Evolutionary conservation across 64 coral and sea anemone genomes (phyloP).

Genomic region (Montipora sp.): DNA sequence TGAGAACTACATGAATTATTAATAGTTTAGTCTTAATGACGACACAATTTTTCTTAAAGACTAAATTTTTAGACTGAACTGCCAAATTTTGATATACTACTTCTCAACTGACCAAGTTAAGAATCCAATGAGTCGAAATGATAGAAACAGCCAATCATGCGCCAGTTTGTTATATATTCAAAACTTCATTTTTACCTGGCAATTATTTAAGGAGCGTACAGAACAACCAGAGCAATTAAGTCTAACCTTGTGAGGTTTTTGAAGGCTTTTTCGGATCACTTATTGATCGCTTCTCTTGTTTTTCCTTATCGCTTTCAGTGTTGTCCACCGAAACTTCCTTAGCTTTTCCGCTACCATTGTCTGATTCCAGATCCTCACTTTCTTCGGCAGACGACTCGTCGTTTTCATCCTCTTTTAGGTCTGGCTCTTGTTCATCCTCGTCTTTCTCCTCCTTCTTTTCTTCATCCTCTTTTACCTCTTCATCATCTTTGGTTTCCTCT

Average conservation of each 20-base stretch:
- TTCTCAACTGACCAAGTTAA: background rate
- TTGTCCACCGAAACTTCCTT: slow-evolving; percentile 35
- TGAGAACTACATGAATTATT: slow-evolving; percentile 20
- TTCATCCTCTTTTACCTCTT: slow-evolving; percentile 15
- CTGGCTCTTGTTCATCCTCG: slow-evolving; percentile 52
- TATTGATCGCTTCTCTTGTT: slow-evolving; percentile 40
- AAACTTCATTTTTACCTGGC: background rate
- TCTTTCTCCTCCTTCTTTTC: slow-evolving; percentile 32
- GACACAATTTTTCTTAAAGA: background rate
- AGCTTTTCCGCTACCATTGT: slow-evolving; percentile 36
- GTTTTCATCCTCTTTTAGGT: slow-evolving; percentile 36
- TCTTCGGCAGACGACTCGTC: slow-evolving; percentile 36
- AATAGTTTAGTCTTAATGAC: slow-evolving; percentile 26
- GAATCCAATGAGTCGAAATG: background rate
- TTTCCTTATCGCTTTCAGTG: slow-evolving; percentile 42
- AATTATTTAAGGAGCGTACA: background rate
- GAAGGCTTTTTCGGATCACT: background rate
- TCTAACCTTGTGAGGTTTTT: slow-evolving; percentile 33
- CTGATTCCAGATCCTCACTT: slow-evolving; percentile 49
- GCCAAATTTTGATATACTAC: background rate
- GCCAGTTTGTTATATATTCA: background rate
- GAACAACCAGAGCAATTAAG: background rate
- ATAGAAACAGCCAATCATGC: background rate
- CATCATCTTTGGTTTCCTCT: background rate
- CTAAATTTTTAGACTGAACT: background rate